Conservation (phyloP, 1,140 invertebrate species). For the Scaptodrosophila lebanonensis region DNA sequence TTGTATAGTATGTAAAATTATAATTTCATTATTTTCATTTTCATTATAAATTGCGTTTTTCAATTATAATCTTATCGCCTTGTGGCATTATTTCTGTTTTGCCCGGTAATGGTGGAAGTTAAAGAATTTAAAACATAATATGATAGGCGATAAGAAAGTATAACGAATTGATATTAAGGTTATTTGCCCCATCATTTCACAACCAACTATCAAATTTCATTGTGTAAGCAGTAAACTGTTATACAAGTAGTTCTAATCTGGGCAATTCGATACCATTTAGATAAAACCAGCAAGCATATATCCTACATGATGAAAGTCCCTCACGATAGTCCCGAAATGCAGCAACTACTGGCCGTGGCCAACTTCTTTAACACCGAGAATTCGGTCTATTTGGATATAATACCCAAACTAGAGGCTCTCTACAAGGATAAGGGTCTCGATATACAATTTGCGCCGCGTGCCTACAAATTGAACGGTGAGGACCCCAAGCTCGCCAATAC, state of each 20-base stretch:
- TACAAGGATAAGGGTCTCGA: constrained; percentile 52
- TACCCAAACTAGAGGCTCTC: constrained; percentile 51
- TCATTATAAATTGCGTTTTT: no score
- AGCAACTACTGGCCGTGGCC: constrained; percentile 37
- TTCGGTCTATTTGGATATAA: constrained; percentile 40
- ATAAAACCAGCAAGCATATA: constrained; percentile 37
- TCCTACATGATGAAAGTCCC: constrained; percentile 62
- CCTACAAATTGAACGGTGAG: constrained; percentile 27
- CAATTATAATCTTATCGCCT: no score
- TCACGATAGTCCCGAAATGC: constrained; percentile 47
- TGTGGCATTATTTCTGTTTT: no score
- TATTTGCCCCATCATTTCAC: no score
- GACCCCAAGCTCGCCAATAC: constrained; percentile 43
- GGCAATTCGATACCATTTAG: constrained; percentile 12
- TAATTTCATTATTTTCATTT: no score
- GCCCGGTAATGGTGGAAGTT: no score
- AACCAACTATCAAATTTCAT: no score
- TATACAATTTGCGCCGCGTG: constrained; percentile 43
- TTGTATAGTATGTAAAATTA: no score
- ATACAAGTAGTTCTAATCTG: neutral
- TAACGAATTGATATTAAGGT: no score
- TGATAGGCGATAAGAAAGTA: no score
- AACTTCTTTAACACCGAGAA: constrained; percentile 61
- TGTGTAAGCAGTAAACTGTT: no score
- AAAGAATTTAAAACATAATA: no score